These are phyloP conservation scores for Lithophane ornitopus DNA, from an alignment of 2,888 invertebrate genomes.

Conservation along the genomic window DNA sequence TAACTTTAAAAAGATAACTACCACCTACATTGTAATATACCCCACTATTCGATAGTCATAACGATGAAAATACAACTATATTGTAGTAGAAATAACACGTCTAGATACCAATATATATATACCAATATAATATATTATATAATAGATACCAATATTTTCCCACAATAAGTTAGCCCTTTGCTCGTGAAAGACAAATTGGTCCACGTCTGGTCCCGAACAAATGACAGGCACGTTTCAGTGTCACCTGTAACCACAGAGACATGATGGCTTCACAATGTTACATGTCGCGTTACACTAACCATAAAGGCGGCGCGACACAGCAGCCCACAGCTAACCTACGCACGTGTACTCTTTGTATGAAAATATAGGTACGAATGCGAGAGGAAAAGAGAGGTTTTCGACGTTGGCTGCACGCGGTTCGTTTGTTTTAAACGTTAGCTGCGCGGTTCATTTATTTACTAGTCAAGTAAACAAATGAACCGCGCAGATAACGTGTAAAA, in stretches of 20 bases:
- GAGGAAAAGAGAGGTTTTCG: too few relatives aligned
- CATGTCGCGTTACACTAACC: conserved; percentile 10
- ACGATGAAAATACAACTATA: not conserved
- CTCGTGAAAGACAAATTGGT: conserved; percentile 20
- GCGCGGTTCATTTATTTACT: too few relatives aligned
- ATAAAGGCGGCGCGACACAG: not conserved
- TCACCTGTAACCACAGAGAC: conserved; percentile 49
- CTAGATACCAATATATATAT: too few relatives aligned
- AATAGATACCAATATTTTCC: not conserved
- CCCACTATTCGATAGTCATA: not conserved
- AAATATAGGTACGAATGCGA: not conserved
- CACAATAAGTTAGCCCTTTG: not conserved
- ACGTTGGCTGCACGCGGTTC: too few relatives aligned
- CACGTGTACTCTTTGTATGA: not conserved
- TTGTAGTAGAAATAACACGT: not conserved
- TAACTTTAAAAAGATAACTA: conserved; percentile 7
- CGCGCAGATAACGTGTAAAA: too few relatives aligned
- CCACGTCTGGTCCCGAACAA: conserved; percentile 33
- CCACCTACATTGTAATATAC: conserved; percentile 2
- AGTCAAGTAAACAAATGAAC: too few relatives aligned
- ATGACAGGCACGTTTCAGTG: conserved; percentile 53
- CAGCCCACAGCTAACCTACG: too few relatives aligned
- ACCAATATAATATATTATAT: too few relatives aligned
- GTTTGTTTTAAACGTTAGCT: too few relatives aligned
- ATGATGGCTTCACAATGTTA: conserved; percentile 29